Evolutionary conservation across 2,888 invertebrate genomes (phyloP), one percentile per base, ranked within the genome.

Genomic region (Sminthurinus aureus): DNA sequence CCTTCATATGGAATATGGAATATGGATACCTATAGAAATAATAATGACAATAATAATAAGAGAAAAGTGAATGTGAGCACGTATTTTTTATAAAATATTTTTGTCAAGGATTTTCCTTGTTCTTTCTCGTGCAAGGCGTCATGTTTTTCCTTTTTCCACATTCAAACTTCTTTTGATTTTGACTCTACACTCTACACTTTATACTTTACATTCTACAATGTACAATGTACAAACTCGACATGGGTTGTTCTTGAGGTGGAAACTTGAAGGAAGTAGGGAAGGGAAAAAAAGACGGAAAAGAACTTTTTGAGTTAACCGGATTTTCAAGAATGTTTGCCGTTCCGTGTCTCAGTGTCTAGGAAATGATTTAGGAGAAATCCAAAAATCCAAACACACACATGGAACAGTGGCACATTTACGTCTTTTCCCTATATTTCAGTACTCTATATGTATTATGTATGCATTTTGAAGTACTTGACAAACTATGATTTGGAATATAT

Each of bases 261-360:
- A 58, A 9, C 9, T 13, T 58, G 11, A 38, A 24, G 69, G 69
- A 71, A 51, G 52, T 71, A 6, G 26, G 67, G 52, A 77, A 20
- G 75, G n/a, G 77, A 58, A 78, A 78, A 78, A 66, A 66, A 78
- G 64, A 75, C 51, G 20, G 77, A 50, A 78, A 78, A 78, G 38
- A 66, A 78, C 20, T 71, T 66, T 38, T 38, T 38, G 66, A 64
- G 78, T 78, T 78, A n/a, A 52, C 26, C n/a, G 78, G 78, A 79
- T 69, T 79, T 66, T 79, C 22, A 69, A 69, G 69, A 51, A 69
- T 79, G 79, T 79, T 79, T 79, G 69, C 79, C 67, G 69, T 79
- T 79, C 69, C 24, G 69, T 79, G 79, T 79, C 79, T 79, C 69
- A 15, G 69, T 79, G 79, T 79, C 79, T 79, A 79, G 79, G 79